phyloP scores from a whole-genome alignment of 1,140 invertebrate genomes.

The Euschistus heros region DNA sequence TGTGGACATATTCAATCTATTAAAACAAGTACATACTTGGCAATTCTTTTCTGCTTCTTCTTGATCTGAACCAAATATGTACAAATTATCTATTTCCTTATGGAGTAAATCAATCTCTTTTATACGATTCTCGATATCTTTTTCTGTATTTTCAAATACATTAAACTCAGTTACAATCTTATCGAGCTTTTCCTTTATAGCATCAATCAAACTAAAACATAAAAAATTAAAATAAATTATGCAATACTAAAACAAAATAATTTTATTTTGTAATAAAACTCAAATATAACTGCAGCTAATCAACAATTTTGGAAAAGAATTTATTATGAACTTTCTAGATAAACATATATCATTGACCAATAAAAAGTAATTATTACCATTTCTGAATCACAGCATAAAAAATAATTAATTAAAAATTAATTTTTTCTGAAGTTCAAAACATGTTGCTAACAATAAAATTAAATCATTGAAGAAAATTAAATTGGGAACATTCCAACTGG shows the following conservation, averaged over 20 bases:
- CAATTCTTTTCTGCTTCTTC: constrained; percentile 27
- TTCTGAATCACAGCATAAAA: no score
- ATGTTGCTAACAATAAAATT: no score
- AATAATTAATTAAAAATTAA: no score
- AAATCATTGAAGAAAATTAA: no score
- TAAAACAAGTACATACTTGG: neutral
- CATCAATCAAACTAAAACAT: constrained; percentile 38
- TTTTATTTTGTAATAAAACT: no score
- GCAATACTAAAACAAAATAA: neutral
- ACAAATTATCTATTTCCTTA: constrained; percentile 50
- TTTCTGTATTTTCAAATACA: constrained; percentile 33
- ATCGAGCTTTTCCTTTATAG: constrained; percentile 40
- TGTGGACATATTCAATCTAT: no score
- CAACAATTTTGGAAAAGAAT: no score
- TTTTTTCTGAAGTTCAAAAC: neutral
- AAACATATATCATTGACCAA: no score
- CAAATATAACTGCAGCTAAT: no score
- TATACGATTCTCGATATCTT: constrained; percentile 49
- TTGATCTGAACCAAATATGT: constrained; percentile 50
- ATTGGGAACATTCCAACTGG: no score
- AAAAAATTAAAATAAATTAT: constrained; percentile 16
- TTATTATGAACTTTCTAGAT: no score
- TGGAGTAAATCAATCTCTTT: constrained; percentile 49
- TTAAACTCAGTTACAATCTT: constrained; percentile 49
- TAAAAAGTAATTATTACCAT: no score